Evolutionary conservation across 23 tunicate genomes (phyloP), one percentile per base, ranked within the genome.

Genomic region (Ascidia mentula): DNA sequence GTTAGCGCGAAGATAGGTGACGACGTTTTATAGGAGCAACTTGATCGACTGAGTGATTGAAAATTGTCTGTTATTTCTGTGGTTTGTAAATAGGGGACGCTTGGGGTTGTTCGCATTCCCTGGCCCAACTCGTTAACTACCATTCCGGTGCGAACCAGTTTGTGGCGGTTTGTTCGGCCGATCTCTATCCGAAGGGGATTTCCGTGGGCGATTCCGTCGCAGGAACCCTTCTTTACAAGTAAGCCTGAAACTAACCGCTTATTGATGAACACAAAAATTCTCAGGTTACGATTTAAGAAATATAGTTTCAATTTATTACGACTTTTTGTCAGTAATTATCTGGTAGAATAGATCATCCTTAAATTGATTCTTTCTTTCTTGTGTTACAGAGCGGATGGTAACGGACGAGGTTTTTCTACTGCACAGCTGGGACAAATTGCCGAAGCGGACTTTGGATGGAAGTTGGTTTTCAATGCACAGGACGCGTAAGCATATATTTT

Each of bases 371-470:
- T n/a, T n/a, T n/a, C 4, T 53, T 53, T 6, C 24, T 53, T 53
- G 1, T 3, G 4, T 9, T 34, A 24, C 72, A 89, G 95, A n/a
- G 84, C 95, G 6, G 77, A 90, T 80, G 96, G 72, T 0, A 75
- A 85, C 35, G 96, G 96, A 0, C 60, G 73, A 15, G 96, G 96
- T 31, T 80, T 77, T 31, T 72, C 86, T 2, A 79, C 85, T 18
- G 96, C 89, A 12, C 96, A 90, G 79, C 72, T 90, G 1, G 96
- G 96, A 0, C 96, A 90, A 60, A 42, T 90, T 36, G 96, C 96
- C 28, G 83, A 89, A 6, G 77, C 82, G 60, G 69, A 85, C 32
- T 40, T 22, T 32, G 96, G 96, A 20, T 90, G 82, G 82, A 84
- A 90, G 46, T 45, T 90, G 4, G 18, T 90, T 0, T 84, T 90